These are phyloP conservation scores for Siderastrea siderea DNA, from an alignment of 92 coral and sea anemone species.

Conservation along the genomic window DNA sequence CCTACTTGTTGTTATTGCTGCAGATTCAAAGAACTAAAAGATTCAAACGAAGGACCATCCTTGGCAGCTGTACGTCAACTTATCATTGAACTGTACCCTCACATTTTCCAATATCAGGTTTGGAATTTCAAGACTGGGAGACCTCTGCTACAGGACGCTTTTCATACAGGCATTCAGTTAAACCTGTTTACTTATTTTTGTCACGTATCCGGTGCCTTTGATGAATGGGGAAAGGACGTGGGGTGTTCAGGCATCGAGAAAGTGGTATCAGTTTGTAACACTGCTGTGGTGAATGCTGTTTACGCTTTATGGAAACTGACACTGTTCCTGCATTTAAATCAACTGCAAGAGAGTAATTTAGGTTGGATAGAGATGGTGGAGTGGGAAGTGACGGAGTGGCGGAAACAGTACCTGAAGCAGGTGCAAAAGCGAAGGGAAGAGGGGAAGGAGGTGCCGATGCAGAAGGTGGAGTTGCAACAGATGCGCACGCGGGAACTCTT, in stretches of 20 bases:
- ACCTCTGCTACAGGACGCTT: not conserved
- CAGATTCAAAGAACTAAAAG: not conserved
- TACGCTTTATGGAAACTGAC: not conserved
- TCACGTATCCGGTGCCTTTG: not conserved
- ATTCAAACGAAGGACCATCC: not conserved
- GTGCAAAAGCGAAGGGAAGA: too few relatives aligned
- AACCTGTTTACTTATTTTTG: not conserved
- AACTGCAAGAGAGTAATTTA: too few relatives aligned
- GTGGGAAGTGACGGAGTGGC: too few relatives aligned
- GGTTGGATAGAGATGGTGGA: too few relatives aligned
- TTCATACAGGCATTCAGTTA: not conserved
- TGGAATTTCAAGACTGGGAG: constrained; percentile 9
- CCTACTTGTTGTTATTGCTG: not conserved
- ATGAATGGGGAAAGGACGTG: too few relatives aligned
- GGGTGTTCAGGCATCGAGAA: not conserved
- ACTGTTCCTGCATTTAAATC: too few relatives aligned
- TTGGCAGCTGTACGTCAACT: not conserved
- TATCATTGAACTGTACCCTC: constrained; percentile 4
- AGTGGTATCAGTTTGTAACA: constrained; percentile 3
- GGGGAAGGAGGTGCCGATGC: too few relatives aligned
- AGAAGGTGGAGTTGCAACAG: too few relatives aligned
- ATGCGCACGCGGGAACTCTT: too few relatives aligned
- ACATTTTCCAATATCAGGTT: not conserved
- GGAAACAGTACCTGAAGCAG: too few relatives aligned
- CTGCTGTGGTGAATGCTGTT: not conserved